Conservation (phyloP, 2,888 invertebrate species). For the Hipparchia semele region DNA sequence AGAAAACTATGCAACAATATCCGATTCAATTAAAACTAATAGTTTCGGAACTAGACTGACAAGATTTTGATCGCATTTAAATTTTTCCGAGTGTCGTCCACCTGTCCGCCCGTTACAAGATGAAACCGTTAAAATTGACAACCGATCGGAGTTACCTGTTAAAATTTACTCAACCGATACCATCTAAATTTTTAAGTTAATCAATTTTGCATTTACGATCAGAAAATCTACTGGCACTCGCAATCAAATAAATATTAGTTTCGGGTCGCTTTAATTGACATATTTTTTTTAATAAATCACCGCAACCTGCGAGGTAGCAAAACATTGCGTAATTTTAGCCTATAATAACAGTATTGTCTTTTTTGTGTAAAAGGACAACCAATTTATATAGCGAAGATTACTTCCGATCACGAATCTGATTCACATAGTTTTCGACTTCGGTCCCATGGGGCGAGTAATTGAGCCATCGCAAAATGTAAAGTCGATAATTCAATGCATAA, state of each 20-base stretch:
- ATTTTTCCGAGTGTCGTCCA: slow-evolving; percentile 42
- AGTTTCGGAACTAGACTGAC: slow-evolving; percentile 41
- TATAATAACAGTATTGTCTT: not conserved
- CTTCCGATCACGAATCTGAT: slow-evolving; percentile 67
- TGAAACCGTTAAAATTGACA: slow-evolving; percentile 49
- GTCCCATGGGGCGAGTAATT: slow-evolving; percentile 23
- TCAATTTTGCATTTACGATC: slow-evolving; percentile 34
- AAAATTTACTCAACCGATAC: slow-evolving; percentile 37
- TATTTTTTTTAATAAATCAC: not conserved
- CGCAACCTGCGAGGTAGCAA: slow-evolving; percentile 4
- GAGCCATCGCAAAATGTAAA: slow-evolving; percentile 26
- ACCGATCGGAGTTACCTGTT: slow-evolving; percentile 53
- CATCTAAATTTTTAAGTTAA: slow-evolving; percentile 32
- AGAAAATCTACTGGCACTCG: slow-evolving; percentile 35
- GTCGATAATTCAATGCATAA: slow-evolving; percentile 44
- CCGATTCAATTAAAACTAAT: slow-evolving; percentile 41
- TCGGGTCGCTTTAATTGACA: not conserved
- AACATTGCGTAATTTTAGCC: not conserved
- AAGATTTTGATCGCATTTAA: slow-evolving; percentile 44
- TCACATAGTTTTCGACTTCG: not conserved
- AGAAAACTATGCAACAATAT: slow-evolving; percentile 30
- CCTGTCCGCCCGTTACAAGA: slow-evolving; percentile 44
- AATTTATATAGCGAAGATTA: slow-evolving; percentile 52
- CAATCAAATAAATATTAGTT: not conserved
- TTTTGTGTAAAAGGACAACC: slow-evolving; percentile 48